Evolutionary conservation across 2,888 invertebrate species (phyloP).

Genomic region (Tachina grossa): DNA sequence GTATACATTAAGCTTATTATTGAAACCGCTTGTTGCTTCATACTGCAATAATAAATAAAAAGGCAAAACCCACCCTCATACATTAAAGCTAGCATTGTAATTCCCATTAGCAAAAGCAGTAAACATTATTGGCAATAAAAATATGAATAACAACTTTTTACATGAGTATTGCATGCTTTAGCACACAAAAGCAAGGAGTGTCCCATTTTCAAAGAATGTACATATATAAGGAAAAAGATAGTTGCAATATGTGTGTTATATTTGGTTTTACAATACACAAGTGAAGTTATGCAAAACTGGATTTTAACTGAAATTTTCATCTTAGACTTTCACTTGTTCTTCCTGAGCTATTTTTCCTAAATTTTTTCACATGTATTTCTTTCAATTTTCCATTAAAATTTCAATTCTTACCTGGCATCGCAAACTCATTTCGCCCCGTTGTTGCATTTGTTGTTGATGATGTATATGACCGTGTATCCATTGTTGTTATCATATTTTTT

Average conservation of each 20-base stretch:
- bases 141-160: slow-evolving; percentile 29
- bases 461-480: slow-evolving; percentile 82
- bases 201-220: slow-evolving; percentile 47
- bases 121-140: slow-evolving; percentile 31
- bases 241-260: slow-evolving; percentile 38
- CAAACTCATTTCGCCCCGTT: slow-evolving; percentile 80
- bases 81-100: background rate
- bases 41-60: slow-evolving; percentile 8
- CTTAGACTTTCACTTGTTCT: slow-evolving; percentile 59
- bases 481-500: slow-evolving; percentile 80
- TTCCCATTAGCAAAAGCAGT: slow-evolving; percentile 2
- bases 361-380: background rate
- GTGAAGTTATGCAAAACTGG: slow-evolving; percentile 56
- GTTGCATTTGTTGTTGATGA: slow-evolving; percentile 62
- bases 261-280: background rate
- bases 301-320: slow-evolving; percentile 41
- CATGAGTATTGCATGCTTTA: slow-evolving; percentile 28
- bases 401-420: slow-evolving; percentile 80
- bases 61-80: slow-evolving; percentile 56
- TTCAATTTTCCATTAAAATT: background rate
- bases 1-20: background rate
- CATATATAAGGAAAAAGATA: background rate
- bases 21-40: slow-evolving; percentile 63
- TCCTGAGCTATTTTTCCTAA: slow-evolving; percentile 9
- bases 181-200: slow-evolving; percentile 57